A percentile compares a stretch with the other conserved stretches of the same genome.
These are phyloP conservation scores for Lepidocyrtoides sp. DNA, from an alignment of 2,888 invertebrate species.

Conservation along the genomic window DNA sequence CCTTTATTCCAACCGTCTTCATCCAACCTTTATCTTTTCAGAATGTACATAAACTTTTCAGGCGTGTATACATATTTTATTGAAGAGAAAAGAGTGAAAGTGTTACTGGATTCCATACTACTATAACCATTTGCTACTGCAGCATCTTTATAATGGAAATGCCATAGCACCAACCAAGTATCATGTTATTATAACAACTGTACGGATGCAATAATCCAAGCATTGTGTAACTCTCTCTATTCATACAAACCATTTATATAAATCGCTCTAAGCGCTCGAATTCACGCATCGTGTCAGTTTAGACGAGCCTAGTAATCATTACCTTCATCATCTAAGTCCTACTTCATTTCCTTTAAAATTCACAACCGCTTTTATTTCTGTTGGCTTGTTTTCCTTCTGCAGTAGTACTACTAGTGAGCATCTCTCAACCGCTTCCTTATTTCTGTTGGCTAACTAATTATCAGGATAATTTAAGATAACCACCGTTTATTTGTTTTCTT, in stretches of 20 bases:
- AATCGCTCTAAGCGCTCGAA: slow-evolving; percentile 52
- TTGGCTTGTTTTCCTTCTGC: not conserved
- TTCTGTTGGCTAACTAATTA: no score
- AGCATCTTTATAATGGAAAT: not conserved
- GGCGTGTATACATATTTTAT: slow-evolving; percentile 62
- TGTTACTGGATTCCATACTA: not conserved
- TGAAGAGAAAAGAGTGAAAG: slow-evolving; percentile 15
- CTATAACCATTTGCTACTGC: not conserved
- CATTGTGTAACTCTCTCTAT: slow-evolving; percentile 44
- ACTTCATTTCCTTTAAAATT: slow-evolving; percentile 12
- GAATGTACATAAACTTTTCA: slow-evolving; percentile 55
- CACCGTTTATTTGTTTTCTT: not conserved
- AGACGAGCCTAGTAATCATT: slow-evolving; percentile 12
- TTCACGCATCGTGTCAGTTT: slow-evolving; percentile 45
- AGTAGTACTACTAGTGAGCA: no score
- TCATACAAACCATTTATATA: slow-evolving; percentile 22
- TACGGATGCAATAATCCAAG: slow-evolving; percentile 57
- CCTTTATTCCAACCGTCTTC: slow-evolving; percentile 24
- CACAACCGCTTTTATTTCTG: not conserved
- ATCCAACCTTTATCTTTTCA: slow-evolving; percentile 5
- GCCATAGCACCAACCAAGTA: not conserved
- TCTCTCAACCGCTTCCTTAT: not conserved
- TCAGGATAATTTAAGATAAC: not conserved
- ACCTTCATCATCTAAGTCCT: not conserved
- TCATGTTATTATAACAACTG: not conserved